Conservation (phyloP, 2,113 vertebrate species). For the Dromaius novaehollandiae region DNA sequence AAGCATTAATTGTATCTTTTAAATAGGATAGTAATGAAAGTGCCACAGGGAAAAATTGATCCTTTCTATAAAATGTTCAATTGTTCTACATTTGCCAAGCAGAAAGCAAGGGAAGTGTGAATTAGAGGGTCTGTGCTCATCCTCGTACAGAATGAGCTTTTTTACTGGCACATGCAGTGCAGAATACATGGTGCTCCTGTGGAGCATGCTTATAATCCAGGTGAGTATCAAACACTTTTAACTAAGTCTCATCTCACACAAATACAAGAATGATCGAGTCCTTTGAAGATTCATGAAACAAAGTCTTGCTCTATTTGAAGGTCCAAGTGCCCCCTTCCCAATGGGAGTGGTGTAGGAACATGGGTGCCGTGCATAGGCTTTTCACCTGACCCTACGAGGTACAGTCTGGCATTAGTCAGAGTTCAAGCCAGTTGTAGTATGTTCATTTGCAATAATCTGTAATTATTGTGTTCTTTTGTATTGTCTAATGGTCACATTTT, state of each 20-base stretch:
- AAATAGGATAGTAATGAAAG: background rate
- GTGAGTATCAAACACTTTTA: background rate
- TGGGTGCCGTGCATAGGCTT: background rate
- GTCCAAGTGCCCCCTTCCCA: background rate
- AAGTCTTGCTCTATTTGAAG: background rate
- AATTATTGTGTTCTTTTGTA: background rate
- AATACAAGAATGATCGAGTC: background rate
- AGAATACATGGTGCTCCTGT: background rate
- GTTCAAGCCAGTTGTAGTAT: background rate
- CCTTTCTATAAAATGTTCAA: slow-evolving; percentile 12
- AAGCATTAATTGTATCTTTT: slow-evolving; percentile 24
- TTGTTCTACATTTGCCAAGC: background rate
- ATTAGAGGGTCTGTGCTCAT: background rate
- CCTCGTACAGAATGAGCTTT: background rate
- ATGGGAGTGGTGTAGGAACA: background rate
- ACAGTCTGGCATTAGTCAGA: background rate
- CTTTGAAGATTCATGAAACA: background rate
- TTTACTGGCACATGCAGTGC: background rate
- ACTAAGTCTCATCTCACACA: background rate
- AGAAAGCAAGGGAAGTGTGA: background rate
- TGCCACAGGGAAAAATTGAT: background rate
- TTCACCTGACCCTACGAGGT: background rate
- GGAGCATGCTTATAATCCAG: background rate
- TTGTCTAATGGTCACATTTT: background rate
- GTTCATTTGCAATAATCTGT: background rate